Evolutionary conservation across 2,113 vertebrate species (phyloP).

Genomic region (Melanerpes formicivorus): DNA sequence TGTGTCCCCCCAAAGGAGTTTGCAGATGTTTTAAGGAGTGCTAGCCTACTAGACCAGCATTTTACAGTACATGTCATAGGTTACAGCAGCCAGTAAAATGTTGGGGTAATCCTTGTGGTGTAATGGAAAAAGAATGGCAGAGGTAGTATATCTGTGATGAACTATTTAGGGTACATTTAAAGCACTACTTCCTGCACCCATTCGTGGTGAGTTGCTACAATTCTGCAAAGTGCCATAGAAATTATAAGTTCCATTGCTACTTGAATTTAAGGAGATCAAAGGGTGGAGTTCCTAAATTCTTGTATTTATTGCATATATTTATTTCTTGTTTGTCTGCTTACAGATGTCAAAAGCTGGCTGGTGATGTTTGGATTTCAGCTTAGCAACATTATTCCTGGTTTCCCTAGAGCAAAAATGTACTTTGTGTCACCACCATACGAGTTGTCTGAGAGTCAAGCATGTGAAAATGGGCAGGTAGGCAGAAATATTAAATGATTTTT

Average conservation of each 20-base stretch:
- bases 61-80: not conserved
- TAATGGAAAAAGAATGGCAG: not conserved
- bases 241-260: not conserved
- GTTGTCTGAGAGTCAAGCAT: constrained; percentile 91
- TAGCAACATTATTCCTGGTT: constrained; percentile 98
- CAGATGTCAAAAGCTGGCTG: constrained; percentile 99
- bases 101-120: not conserved
- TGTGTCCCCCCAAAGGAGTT: not conserved
- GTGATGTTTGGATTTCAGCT: constrained; percentile 99
- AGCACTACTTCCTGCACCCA: not conserved
- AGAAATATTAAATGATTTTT: not conserved
- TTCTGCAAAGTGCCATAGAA: not conserved
- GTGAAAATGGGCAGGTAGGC: constrained; percentile 93
- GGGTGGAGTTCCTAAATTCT: not conserved
- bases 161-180: not conserved
- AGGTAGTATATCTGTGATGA: not conserved
- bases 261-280: not conserved
- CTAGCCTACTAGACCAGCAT: not conserved
- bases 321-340: constrained; percentile 39
- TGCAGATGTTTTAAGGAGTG: not conserved
- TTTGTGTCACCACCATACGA: constrained; percentile 97
- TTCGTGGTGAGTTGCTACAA: not conserved
- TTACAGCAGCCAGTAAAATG: not conserved
- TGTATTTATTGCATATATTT: not conserved
- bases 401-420: constrained; percentile 94